These are phyloP conservation scores for Lagocephalus sceleratus DNA, from an alignment of 2,797 vertebrate genomes.

Conservation along the genomic window DNA sequence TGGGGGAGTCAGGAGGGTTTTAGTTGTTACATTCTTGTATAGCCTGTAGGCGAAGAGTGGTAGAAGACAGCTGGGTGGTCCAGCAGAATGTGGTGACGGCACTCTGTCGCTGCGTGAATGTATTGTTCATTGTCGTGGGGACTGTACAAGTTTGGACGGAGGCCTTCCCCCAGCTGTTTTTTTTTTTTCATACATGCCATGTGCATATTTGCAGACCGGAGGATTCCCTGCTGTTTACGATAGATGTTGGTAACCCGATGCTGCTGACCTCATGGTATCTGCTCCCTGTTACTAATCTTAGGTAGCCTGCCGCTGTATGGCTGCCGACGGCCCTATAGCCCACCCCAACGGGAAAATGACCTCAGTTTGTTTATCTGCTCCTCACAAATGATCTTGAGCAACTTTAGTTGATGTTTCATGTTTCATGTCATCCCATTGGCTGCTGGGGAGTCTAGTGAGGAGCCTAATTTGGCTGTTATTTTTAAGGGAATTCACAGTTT, in stretches of 20 bases:
- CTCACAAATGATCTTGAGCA: conserved; percentile 2
- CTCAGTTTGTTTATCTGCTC: conserved; percentile 9
- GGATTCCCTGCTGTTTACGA: conserved; percentile 17
- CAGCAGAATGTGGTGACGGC: neutral
- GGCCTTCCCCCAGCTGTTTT: neutral
- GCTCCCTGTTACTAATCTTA: conserved; percentile 44
- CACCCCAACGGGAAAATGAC: neutral
- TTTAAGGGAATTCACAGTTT: neutral
- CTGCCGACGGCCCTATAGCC: conserved; percentile 11
- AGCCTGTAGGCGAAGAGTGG: no score
- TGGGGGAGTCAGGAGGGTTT: no score
- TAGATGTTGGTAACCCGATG: conserved; percentile 39
- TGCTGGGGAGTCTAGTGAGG: neutral
- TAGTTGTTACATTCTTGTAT: no score
- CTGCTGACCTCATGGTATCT: conserved; percentile 28
- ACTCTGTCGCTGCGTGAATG: no score
- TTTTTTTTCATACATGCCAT: neutral
- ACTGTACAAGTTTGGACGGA: neutral
- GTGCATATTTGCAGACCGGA: neutral
- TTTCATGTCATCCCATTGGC: conserved; percentile 1
- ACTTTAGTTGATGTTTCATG: neutral
- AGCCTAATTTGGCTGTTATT: no score
- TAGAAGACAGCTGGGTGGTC: no score
- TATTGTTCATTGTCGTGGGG: neutral
- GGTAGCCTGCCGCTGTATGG: conserved; percentile 21